Evolutionary conservation across 2,797 vertebrate species (phyloP).

Genomic region (Spondyliosoma cantharus): DNA sequence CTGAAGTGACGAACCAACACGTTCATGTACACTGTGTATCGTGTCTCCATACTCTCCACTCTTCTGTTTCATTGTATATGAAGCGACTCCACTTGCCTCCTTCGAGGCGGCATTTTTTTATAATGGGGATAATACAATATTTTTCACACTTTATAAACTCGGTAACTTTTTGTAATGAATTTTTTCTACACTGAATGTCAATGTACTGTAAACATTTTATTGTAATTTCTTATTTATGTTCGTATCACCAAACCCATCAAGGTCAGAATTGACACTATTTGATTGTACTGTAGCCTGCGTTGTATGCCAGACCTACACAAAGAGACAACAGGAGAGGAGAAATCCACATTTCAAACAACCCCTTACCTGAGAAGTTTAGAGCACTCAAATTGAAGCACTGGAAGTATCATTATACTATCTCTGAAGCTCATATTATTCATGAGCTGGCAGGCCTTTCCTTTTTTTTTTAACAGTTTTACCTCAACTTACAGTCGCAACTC

Average conservation of each 20-base stretch:
- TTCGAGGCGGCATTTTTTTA: slow-evolving; percentile 95
- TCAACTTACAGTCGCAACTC: slow-evolving; percentile 54
- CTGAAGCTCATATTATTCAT: slow-evolving; percentile 37
- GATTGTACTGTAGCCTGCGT: slow-evolving; percentile 61
- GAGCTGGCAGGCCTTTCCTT: slow-evolving; percentile 26
- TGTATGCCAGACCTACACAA: slow-evolving; percentile 19
- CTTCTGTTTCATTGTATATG: slow-evolving; percentile 76
- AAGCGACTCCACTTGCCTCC: slow-evolving; percentile 90
- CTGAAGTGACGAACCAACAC: slow-evolving; percentile 36
- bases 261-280: slow-evolving; percentile 59
- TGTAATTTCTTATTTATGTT: slow-evolving; percentile 67
- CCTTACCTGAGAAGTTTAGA: slow-evolving; percentile 32
- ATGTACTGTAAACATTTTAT: slow-evolving; percentile 63
- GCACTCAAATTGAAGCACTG: slow-evolving; percentile 48
- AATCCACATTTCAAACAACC: not conserved
- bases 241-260: slow-evolving; percentile 43
- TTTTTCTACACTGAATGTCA: slow-evolving; percentile 79
- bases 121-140: slow-evolving; percentile 84
- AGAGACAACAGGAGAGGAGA: slow-evolving; percentile 11
- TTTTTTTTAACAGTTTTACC: slow-evolving; percentile 65
- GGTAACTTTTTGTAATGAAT: slow-evolving; percentile 88
- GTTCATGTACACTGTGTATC: slow-evolving; percentile 43
- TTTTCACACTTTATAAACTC: slow-evolving; percentile 93
- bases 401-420: slow-evolving; percentile 45
- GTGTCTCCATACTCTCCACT: slow-evolving; percentile 43